Base-by-base conservation (phyloP, 2,888 invertebrate genomes). In the Agrochola lychnidis region DNA sequence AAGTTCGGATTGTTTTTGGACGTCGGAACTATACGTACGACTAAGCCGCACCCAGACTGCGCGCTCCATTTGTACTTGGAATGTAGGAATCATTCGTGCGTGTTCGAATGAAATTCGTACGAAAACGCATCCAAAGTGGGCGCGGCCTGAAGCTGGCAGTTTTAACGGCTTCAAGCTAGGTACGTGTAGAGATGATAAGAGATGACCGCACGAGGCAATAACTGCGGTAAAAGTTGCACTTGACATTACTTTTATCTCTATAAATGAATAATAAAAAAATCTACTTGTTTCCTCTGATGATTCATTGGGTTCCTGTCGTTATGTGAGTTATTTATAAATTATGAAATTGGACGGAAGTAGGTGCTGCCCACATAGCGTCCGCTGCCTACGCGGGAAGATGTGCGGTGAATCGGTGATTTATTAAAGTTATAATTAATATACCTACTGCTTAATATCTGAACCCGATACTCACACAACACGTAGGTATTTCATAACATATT, bases 321-420 rank as follows among this genome's bases (percentile, higher is more conserved):
- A n/a, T 4, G 10, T n/a, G 30, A 25, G 14, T 22, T 57, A 76
- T 76, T 76, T 63, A 22, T 48, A 40, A 66, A 66, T 57, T 10
- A 51, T 59, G n/a, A 40, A 19, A 57, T 67, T 57, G 16, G 22
- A 61, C 53, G 61, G 76, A 77, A 25, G 42, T 30, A 7, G 14
- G 14, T 68, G 16, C 22, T 68, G 16, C 22, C 25, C 59, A 61
- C 59, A n/a, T 45, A 16, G 22, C 53, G 14, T 70, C 77, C 77
- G 69, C 45, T 77, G 51, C 36, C 25, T 22, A 45, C 51, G 25
- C 16, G 53, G 36, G 25, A n/a, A n/a, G n/a, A n/a, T n/a, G n/a
- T n/a, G n/a, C n/a, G n/a, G n/a, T n/a, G n/a, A n/a, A n/a, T n/a
- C n/a, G n/a, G n/a, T n/a, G n/a, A n/a, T n/a, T n/a, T n/a, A n/a